These are phyloP conservation scores for Harlomillsia oculata DNA, from an alignment of 1,140 invertebrate species.

Conservation along the genomic window DNA sequence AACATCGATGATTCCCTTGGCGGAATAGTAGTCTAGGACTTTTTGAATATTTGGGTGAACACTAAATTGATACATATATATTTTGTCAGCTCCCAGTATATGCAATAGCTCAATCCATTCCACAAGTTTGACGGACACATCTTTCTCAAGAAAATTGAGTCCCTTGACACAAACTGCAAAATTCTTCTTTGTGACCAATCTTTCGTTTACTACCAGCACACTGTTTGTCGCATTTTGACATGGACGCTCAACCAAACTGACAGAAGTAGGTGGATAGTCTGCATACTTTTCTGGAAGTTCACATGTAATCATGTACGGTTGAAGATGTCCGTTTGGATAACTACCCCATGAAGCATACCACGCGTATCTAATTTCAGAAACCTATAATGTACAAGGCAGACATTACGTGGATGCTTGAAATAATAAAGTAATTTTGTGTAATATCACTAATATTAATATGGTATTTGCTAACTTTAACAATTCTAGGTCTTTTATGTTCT, in stretches of 20 bases:
- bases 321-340: not conserved
- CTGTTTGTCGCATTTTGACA: constrained; percentile 20
- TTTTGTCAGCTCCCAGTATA: constrained; percentile 46
- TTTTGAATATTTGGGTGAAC: constrained; percentile 44
- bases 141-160: constrained; percentile 45
- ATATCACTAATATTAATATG: not conserved
- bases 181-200: constrained; percentile 38
- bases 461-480: not conserved
- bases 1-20: constrained; percentile 39
- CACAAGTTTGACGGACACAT: constrained; percentile 42
- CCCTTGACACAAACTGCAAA: constrained; percentile 52
- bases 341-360: not conserved
- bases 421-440: not conserved
- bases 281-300: not conserved
- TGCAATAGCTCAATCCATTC: constrained; percentile 48
- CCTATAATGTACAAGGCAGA: not conserved
- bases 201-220: constrained; percentile 30
- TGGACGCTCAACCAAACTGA: constrained; percentile 3
- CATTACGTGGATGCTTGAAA: not conserved
- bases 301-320: not conserved
- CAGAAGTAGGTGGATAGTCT: constrained; percentile 5
- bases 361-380: not conserved
- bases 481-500: not conserved
- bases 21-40: constrained; percentile 43
- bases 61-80: constrained; percentile 47